Conservation (phyloP, 1,140 invertebrate species). For the Caenorhabditis latens region DNA sequence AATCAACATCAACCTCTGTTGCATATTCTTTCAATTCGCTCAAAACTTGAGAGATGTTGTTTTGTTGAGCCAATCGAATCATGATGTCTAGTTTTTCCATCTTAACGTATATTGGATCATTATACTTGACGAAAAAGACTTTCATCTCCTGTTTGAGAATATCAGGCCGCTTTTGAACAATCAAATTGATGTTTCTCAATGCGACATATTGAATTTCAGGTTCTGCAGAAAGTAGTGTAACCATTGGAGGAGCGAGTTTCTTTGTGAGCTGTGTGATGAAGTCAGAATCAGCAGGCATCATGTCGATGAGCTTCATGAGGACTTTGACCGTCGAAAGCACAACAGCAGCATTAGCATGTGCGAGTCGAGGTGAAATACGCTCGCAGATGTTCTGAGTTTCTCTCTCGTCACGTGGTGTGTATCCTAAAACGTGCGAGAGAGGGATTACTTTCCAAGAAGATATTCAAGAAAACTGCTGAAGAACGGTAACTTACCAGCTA, state of each 20-base stretch:
- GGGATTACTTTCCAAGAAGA: not conserved
- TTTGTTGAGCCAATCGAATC: slow-evolving; percentile 96
- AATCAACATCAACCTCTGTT: slow-evolving; percentile 99
- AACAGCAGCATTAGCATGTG: slow-evolving; percentile 99
- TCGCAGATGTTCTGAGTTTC: slow-evolving; percentile 99
- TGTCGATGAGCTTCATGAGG: slow-evolving; percentile 97
- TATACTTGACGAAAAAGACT: slow-evolving; percentile 98
- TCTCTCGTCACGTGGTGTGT: slow-evolving; percentile 94
- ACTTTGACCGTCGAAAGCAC: slow-evolving; percentile 97
- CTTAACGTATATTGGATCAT: slow-evolving; percentile 99
- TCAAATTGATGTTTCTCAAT: slow-evolving; percentile 96
- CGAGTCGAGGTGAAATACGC: slow-evolving; percentile 94
- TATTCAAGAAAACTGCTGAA: not conserved
- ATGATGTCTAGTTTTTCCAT: slow-evolving; percentile 99
- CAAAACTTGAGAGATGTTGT: slow-evolving; percentile 97
- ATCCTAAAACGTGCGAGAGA: slow-evolving; percentile 84
- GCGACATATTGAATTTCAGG: slow-evolving; percentile 99
- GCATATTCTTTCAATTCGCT: slow-evolving; percentile 98
- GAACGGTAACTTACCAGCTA: slow-evolving; percentile 81
- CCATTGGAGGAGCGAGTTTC: slow-evolving; percentile 97
- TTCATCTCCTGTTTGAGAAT: slow-evolving; percentile 99
- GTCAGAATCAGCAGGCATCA: slow-evolving; percentile 91
- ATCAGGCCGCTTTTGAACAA: slow-evolving; percentile 97
- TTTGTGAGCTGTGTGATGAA: slow-evolving; percentile 94
- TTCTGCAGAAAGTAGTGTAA: slow-evolving; percentile 93